Conservation (phyloP, 2,888 invertebrate species). For the Acanthosepion lycidas region DNA sequence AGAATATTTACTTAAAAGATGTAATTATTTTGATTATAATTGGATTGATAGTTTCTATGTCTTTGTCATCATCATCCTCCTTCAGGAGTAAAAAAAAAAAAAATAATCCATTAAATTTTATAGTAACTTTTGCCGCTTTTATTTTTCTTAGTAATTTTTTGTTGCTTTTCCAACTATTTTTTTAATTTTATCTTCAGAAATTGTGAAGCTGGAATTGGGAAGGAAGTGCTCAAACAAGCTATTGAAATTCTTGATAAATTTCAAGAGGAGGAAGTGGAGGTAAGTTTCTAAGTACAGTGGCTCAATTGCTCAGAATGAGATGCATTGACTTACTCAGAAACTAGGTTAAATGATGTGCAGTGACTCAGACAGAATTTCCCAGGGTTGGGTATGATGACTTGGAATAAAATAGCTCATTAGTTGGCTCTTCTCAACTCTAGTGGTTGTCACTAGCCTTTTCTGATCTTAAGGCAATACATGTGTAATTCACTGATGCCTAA, state of each 20-base stretch:
- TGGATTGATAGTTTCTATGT: neutral
- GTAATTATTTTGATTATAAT: neutral
- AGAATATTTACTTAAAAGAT: neutral
- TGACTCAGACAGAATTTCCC: too few species aligned
- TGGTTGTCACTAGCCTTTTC: too few species aligned
- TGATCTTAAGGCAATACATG: too few species aligned
- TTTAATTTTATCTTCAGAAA: constrained; percentile 64
- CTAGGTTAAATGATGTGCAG: too few species aligned
- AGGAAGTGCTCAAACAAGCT: constrained; percentile 68
- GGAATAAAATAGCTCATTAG: too few species aligned
- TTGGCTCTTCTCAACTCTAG: too few species aligned
- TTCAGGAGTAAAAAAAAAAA: neutral
- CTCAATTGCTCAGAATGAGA: too few species aligned
- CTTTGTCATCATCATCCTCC: neutral
- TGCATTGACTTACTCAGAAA: too few species aligned
- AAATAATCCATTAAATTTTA: neutral
- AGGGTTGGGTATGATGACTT: too few species aligned
- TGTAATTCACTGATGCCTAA: too few species aligned
- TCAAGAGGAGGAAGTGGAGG: constrained; percentile 73
- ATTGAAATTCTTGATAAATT: constrained; percentile 72
- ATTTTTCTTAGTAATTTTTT: neutral
- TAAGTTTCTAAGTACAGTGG: constrained; percentile 51
- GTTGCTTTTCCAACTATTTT: neutral
- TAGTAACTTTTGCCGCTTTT: neutral
- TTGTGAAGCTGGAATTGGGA: constrained; percentile 72